Conservation (phyloP, 2,113 vertebrate species). For the Coracopsis vasa region DNA sequence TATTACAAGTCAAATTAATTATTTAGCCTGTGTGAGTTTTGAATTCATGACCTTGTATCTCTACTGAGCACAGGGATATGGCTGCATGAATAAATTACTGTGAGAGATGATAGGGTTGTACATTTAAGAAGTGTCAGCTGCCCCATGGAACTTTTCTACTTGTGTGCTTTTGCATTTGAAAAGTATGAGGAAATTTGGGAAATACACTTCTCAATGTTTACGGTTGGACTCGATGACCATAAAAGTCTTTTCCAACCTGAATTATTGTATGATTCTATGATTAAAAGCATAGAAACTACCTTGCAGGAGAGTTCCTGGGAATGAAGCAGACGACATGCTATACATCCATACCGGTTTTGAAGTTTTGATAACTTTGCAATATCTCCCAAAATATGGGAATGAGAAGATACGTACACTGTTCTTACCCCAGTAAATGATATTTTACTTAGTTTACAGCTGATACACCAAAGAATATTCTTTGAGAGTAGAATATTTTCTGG, state of each 20-base stretch:
- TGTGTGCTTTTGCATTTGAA: not conserved
- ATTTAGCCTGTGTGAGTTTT: conserved; percentile 2
- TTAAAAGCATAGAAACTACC: not conserved
- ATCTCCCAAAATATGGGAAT: not conserved
- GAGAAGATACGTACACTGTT: not conserved
- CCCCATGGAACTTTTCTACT: not conserved
- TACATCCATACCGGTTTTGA: not conserved
- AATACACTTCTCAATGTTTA: not conserved
- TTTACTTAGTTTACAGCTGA: not conserved
- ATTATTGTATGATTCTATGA: not conserved
- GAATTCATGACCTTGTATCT: not conserved
- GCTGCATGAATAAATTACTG: conserved; percentile 17
- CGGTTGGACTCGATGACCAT: not conserved
- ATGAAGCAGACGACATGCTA: not conserved
- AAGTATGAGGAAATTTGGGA: not conserved
- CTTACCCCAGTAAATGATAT: not conserved
- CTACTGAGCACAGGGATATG: not conserved
- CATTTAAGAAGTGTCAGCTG: not conserved
- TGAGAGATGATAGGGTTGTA: not conserved
- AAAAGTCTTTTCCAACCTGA: not conserved
- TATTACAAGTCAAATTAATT: conserved; percentile 32
- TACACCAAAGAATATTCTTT: not conserved
- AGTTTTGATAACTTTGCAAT: not conserved
- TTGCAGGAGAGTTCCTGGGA: not conserved
- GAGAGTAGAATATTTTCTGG: not conserved